A percentile compares a stretch with the other conserved stretches of the same genome.
These are phyloP conservation scores for Drosophila robusta DNA, from an alignment of 2,888 invertebrate genomes.

Conservation along the genomic window DNA sequence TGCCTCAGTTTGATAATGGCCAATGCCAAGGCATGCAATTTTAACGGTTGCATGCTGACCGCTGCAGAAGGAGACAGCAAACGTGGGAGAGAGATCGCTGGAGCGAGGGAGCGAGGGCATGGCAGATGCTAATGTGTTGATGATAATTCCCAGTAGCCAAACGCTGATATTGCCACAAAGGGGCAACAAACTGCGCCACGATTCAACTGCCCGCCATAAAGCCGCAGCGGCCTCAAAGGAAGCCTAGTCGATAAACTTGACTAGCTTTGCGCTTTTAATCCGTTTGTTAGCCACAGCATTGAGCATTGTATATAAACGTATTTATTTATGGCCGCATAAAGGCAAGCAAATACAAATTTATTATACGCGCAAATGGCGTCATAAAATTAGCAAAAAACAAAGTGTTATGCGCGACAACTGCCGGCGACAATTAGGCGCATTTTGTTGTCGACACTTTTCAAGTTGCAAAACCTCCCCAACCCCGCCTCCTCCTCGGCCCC, in stretches of 20 bases:
- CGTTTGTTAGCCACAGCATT: slow-evolving; percentile 1
- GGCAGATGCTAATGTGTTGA: slow-evolving; percentile 45
- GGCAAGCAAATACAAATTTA: slow-evolving; percentile 30
- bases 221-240: slow-evolving; percentile 9
- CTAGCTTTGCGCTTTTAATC: slow-evolving; percentile 20
- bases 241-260: slow-evolving; percentile 28
- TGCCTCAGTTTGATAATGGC: slow-evolving; percentile 76
- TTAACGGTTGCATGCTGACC: slow-evolving; percentile 71
- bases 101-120: neutral
- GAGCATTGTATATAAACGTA: slow-evolving; percentile 11
- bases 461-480: neutral
- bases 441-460: slow-evolving; percentile 68
- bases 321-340: slow-evolving; percentile 20
- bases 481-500: neutral
- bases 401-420: slow-evolving; percentile 76
- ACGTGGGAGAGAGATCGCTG: slow-evolving; percentile 2
- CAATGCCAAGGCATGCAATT: slow-evolving; percentile 70
- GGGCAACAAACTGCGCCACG: slow-evolving; percentile 50
- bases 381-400: slow-evolving; percentile 73
- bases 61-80: slow-evolving; percentile 12
- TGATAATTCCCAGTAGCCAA: slow-evolving; percentile 54
- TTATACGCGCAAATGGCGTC: slow-evolving; percentile 45
- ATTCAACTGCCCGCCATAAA: slow-evolving; percentile 33
- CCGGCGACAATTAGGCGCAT: slow-evolving; percentile 73
- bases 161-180: slow-evolving; percentile 38